These are phyloP conservation scores for Actinemys pallida DNA, from an alignment of 2,113 vertebrate species.

Conservation along the genomic window DNA sequence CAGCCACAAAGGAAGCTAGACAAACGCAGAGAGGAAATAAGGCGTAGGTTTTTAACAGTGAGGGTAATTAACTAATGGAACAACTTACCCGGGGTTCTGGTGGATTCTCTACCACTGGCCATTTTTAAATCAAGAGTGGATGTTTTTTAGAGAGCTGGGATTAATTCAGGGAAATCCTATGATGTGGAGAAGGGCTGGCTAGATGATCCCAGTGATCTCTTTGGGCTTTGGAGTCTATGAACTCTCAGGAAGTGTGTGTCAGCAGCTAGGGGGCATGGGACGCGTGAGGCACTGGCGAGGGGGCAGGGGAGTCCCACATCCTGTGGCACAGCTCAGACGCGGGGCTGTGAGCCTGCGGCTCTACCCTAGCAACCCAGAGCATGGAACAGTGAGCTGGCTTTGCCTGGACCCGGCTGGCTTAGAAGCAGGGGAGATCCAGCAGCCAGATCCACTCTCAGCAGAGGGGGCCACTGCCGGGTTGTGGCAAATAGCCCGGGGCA, in stretches of 20 bases:
- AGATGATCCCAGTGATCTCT: no score
- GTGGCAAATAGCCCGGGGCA: no score
- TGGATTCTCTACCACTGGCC: neutral
- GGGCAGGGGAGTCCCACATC: neutral
- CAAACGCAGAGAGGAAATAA: neutral
- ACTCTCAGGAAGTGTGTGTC: neutral
- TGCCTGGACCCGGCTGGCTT: no score
- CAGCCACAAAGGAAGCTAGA: neutral
- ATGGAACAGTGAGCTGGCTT: no score
- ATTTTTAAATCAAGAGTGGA: neutral
- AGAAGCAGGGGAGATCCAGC: no score
- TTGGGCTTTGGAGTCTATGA: no score
- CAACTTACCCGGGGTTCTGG: neutral
- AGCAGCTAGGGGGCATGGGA: neutral
- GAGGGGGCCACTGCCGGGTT: no score
- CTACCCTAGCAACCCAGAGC: no score
- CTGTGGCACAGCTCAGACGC: accelerated
- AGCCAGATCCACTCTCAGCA: no score
- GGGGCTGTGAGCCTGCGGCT: neutral
- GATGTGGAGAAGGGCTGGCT: no score
- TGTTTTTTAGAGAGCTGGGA: neutral
- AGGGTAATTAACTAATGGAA: neutral
- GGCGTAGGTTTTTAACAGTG: neutral
- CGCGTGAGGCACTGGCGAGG: accelerated
- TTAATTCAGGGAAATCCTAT: neutral